Evolutionary conservation across 2,797 vertebrate species (phyloP), one percentile per base, ranked within the genome.

Genomic region (Momotus momota): DNA sequence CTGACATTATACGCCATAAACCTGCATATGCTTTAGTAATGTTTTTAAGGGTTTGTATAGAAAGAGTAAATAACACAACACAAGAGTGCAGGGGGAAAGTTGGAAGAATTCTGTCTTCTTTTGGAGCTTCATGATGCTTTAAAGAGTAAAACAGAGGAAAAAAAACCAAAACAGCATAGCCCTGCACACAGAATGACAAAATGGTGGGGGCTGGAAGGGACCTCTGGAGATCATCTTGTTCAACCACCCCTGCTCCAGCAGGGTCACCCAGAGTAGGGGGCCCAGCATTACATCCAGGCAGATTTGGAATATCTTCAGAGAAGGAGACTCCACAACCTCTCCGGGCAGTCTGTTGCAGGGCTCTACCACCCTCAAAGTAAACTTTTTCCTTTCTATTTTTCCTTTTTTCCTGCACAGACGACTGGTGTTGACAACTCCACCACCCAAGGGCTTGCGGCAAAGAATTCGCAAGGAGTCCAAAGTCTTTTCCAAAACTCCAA

Each of bases 11-110:
- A 74, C 8, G 12, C 38, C 23, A 79, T 29, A 46, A 75, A 38
- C 20, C 46, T 22, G 12, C 23, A 22, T 4, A 64, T 5, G 19
- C 2, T 2, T 29, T 7, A 66, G 13, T 4, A 14, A 22, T 2
- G 1, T 29, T 89, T 82, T 41, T 25, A 64, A n/a, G 23, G 27
- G 29, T 8, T n/a, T 51, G 26, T 7, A 31, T 0, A 27, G 48
- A 71, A 64, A 62, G 29, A 65, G 10, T 4, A 55, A 43, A 41
- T 26, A 85, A 23, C 19, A 48, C 12, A 67, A 49, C 2, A 1
- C 13, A 57, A 45, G 74, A 13, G n/a, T 52, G n/a, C 17, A 41
- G 58, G 29, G n/a, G 5, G 31, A 90, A 14, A 1, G 1, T 4
- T 35, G 43, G 35, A 66, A 71, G 14, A 43, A 31, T 8, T 4